phyloP scores from a whole-genome alignment of 37 sponge, comb jelly and placozoan species.

The Ephydatia muelleri region DNA sequence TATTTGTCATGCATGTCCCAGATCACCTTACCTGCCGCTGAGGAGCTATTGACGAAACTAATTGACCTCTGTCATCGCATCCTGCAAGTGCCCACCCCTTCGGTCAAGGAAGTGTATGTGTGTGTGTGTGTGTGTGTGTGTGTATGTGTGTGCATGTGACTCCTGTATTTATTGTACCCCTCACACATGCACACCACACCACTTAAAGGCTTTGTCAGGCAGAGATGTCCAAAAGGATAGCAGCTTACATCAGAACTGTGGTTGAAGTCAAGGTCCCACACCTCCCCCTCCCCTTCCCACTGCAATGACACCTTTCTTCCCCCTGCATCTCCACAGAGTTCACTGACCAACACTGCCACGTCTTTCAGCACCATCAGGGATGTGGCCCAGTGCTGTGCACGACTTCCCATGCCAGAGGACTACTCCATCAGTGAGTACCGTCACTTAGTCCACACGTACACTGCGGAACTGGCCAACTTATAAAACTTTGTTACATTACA shows the following conservation, averaged over 20 bases:
- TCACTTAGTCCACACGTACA: slow-evolving; percentile 11
- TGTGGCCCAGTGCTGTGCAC: slow-evolving; percentile 7
- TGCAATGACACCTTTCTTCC: not conserved
- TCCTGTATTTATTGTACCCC: not conserved
- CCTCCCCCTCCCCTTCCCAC: slow-evolving; percentile 1
- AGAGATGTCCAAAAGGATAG: slow-evolving; percentile 55
- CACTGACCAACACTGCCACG: not conserved
- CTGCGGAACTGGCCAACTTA: slow-evolving; percentile 5
- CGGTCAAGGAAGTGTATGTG: slow-evolving; percentile 41
- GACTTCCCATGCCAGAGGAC: slow-evolving; percentile 51
- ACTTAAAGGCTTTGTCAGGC: slow-evolving; percentile 56
- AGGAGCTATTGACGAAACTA: not conserved
- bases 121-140: not conserved
- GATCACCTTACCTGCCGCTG: not conserved
- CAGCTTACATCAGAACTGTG: slow-evolving; percentile 28
- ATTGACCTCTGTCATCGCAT: not conserved
- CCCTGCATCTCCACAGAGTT: not conserved
- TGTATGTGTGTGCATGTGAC: not conserved
- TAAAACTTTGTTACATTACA: too few relatives aligned
- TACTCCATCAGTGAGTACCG: slow-evolving; percentile 32
- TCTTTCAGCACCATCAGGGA: not conserved
- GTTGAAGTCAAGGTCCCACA: slow-evolving; percentile 19
- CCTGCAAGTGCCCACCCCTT: not conserved
- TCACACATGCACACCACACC: too few relatives aligned
- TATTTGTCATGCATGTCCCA: slow-evolving; percentile 4